Conservation (phyloP, 2,888 invertebrate genomes). For the Diloba caeruleocephala region DNA sequence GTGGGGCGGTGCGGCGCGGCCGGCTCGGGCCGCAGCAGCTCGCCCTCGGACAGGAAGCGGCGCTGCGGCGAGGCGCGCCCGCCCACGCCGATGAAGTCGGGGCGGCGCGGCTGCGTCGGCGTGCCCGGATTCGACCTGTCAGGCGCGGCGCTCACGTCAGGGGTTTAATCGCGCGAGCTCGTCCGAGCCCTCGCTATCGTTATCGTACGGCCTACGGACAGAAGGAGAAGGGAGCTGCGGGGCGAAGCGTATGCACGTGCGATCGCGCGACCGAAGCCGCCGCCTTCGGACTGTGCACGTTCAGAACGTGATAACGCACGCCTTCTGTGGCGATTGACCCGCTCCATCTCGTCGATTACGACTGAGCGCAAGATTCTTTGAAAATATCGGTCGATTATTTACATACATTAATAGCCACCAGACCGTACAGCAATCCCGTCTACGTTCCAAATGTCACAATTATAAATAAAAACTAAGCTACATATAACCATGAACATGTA, state of each 20-base stretch:
- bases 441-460: slow-evolving; percentile 44
- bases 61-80: slow-evolving; percentile 92
- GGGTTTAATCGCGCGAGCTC: slow-evolving; percentile 88
- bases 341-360: slow-evolving; percentile 3
- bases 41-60: slow-evolving; percentile 94
- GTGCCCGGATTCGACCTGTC: slow-evolving; percentile 97
- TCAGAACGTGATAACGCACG: slow-evolving; percentile 62
- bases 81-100: slow-evolving; percentile 95
- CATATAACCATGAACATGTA: slow-evolving; percentile 45
- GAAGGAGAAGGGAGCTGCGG: slow-evolving; percentile 88
- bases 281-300: slow-evolving; percentile 61
- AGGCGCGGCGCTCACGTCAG: slow-evolving; percentile 85
- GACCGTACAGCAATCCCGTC: slow-evolving; percentile 56
- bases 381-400: slow-evolving; percentile 42
- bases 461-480: slow-evolving; percentile 46
- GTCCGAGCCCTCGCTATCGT: slow-evolving; percentile 88
- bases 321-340: slow-evolving; percentile 11
- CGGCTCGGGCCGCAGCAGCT: slow-evolving; percentile 92
- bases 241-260: slow-evolving; percentile 86
- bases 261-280: slow-evolving; percentile 70
- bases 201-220: slow-evolving; percentile 89
- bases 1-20: slow-evolving; percentile 90
- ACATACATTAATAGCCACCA: slow-evolving; percentile 46
- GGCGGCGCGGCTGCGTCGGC: slow-evolving; percentile 96
- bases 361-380: slow-evolving; percentile 15